Evolutionary conservation across 2,888 invertebrate genomes (phyloP), one percentile per base, ranked within the genome.

Genomic region (Halictus ligatus): DNA sequence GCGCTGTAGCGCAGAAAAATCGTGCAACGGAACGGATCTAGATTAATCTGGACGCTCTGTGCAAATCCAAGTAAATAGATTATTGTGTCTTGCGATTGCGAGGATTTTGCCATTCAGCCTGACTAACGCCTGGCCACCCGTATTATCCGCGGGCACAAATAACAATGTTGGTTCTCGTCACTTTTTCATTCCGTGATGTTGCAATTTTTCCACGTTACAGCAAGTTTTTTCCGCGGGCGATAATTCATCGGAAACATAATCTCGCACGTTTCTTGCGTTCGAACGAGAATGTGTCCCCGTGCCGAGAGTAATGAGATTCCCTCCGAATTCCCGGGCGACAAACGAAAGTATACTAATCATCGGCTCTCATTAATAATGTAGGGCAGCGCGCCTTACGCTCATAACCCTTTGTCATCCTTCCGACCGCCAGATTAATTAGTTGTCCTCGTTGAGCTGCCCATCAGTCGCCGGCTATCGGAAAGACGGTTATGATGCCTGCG

Each of bases 391-490:
- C 64, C 60, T 74, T 46, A 50, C 76, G 25, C 75, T 64, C 75
- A 43, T 73, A 73, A 50, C 72, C 81, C 86, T 84, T 84, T 79
- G 84, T 82, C 86, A 89, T 84, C 78, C 73, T 79, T 40, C 78
- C 79, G 78, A 74, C 78, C 80, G 43, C 77, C 58, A 78, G 82
- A 80, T 86, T 88, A 89, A 89, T 89, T 89, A 86, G 88, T 86
- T 80, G 86, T 78, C 80, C 71, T 58, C 79, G 79, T 43, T 64
- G 67, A 54, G 64, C 72, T 77, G 72, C 60, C 72, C 78, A 72
- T 69, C 58, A 35, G 60, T 87, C 71, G 25, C 74, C 60, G 75
- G 67, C 67, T 71, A 77, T 46, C 50, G 21, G 78, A 43, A 74
- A 50, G 81, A 80, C 73, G 80, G 88, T 82, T 82, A 82, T 81